Evolutionary conservation across 1,140 invertebrate species (phyloP).

Genomic region (Cotesia chilonis): DNA sequence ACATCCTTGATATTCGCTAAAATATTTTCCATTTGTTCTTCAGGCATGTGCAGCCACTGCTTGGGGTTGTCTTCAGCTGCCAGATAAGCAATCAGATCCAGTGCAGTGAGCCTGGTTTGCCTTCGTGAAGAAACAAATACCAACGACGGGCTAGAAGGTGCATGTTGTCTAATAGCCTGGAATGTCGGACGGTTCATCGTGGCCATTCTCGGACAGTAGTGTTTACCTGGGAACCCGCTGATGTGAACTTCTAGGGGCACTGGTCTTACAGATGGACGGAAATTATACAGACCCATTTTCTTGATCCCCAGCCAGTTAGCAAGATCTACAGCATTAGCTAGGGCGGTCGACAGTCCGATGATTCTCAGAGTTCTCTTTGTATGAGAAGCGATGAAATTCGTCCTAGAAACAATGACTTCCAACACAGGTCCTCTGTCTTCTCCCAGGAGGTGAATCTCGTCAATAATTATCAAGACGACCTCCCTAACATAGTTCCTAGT

Average conservation of each 20-base stretch:
- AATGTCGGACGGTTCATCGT: conserved; percentile 99
- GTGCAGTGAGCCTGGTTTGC: conserved; percentile 95
- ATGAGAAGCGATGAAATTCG: conserved; percentile 92
- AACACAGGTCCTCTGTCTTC: conserved; percentile 87
- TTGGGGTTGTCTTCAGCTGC: conserved; percentile 92
- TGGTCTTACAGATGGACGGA: conserved; percentile 95
- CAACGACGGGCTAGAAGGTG: conserved; percentile 87
- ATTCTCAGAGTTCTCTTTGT: conserved; percentile 83
- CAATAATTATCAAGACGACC: conserved; percentile 94
- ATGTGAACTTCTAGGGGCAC: conserved; percentile 97
- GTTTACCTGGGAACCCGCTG: conserved; percentile 91
- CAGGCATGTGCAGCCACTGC: conserved; percentile 92
- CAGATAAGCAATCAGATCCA: conserved; percentile 94
- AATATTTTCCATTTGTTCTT: conserved; percentile 83
- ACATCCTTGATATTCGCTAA: conserved; percentile 83
- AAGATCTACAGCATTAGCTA: conserved; percentile 96
- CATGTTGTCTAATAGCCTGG: conserved; percentile 93
- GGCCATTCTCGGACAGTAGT: conserved; percentile 99
- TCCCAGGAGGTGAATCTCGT: conserved; percentile 98
- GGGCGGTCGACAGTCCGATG: conserved; percentile 94
- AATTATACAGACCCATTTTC: conserved; percentile 94
- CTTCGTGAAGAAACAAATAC: conserved; percentile 98
- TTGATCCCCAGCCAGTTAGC: conserved; percentile 96
- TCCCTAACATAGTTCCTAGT: conserved; percentile 93
- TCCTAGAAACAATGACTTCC: conserved; percentile 87